Base-by-base conservation (phyloP, 2,113 vertebrate species). In the Poecilia latipinna region DNA sequence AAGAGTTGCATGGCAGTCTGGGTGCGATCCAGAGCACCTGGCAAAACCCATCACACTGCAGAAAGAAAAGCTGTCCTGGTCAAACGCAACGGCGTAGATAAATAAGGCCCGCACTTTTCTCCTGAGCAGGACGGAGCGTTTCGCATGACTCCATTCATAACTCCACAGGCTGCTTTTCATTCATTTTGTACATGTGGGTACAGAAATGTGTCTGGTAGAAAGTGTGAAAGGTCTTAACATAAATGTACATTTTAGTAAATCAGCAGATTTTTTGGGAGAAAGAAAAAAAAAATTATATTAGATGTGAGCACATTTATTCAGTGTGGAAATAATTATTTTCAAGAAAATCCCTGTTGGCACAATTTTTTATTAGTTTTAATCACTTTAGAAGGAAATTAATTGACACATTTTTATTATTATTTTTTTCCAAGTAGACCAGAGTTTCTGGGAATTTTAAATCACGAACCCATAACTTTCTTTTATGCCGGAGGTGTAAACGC, bases 11-110 rank as follows among this genome's bases (percentile, higher is more conserved):
- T n/a, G 65, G 65, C 54, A 79, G 29, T 33, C 60, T 64, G 77
- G 79, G 74, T 76, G 77, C 76, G 68, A 39, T 74, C 31, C 28
- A 65, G 68, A 28, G 54, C 37, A 79, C 69, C 35, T 33, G 24
- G 61, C 33, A 67, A 82, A 80, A 70, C 54, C 77, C 66, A 77
- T 77, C 65, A 79, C 44, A 72, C 77, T 4, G 22, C 68, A 37
- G 67, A 72, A 22, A 68, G 48, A 80, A 74, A 78, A 76, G 35
- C 63, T 57, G 31, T 28, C 75, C 74, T 74, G 66, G 31, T 54
- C 65, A 70, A 76, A 80, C 8, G 0, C 0, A 63, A 72, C 0
- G 0, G 42, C 17, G 33, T 62, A 76, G 44, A 12, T n/a, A 31
- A 1, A 0, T n/a, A n/a, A 10, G 48, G 57, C 15, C 3, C 3